Base-by-base conservation (phyloP, 2,888 invertebrate genomes). In the Liopterus haemorrhoidalis region DNA sequence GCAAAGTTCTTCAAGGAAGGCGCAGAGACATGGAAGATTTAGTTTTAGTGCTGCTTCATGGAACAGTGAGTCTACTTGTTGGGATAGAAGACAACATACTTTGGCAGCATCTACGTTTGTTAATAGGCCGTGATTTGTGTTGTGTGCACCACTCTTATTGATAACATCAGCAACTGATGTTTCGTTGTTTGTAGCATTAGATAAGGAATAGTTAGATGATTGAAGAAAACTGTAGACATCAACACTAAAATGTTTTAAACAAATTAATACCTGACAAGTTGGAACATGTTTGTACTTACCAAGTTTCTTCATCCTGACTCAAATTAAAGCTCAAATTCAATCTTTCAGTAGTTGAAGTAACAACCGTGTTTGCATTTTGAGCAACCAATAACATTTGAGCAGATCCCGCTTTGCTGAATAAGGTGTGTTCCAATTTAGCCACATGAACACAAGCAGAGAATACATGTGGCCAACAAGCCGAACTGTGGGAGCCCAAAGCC, bases 381-480 rank as follows among this genome's bases (percentile, higher is more conserved):
- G 78, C 75, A 1, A 79, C 74, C 64, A 81, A 78, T 0, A 81
- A 73, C 9, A 80, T 69, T 5, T 79, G 74, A 2, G 78, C 76
- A 53, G 80, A 81, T 21, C 81, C 84, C 55, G 87, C 87, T 58
- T 85, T 82, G 18, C 91, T 90, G 58, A 93, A 93, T 53, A 91
- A 78, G 1, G 85, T 83, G 63, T 93, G 92, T 59, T 96, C 96
- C 59, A 95, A 70, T 59, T 88, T 87, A 3, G 91, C 86, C 4
- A 95, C 89, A 63, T 94, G 93, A 25, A 93, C 82, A 56, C 93
- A 93, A 14, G 93, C 93, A 58, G 86, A 82, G 63, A 97, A 92
- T 48, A 96, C 89, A 62, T 96, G 93, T 51, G 88, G 86, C 96
- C 96, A 96, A 59, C 95, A 95, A 53, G 91, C 89, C 12, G 89